Base-by-base conservation (phyloP, 2,113 vertebrate species). In the Callionymus lyra region DNA sequence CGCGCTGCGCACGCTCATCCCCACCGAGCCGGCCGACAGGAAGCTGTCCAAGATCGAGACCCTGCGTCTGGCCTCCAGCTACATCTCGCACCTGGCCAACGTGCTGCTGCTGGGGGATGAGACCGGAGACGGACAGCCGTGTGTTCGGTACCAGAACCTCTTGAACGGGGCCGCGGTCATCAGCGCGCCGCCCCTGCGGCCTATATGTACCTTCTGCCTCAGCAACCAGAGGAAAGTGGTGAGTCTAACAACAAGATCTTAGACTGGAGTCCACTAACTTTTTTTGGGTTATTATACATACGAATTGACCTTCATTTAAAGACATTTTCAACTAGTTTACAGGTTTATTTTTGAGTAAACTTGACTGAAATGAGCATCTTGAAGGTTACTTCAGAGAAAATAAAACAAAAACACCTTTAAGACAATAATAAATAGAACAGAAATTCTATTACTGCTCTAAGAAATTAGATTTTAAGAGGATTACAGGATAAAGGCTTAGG, bases 161-260 rank as follows among this genome's bases (percentile, higher is more conserved):
- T 70, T 82, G 58, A 84, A 83, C 65, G 67, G 75, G 33, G 18
- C 61, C 41, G 31, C 49, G 6, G 60, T 53, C 31, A 54, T 59
- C 41, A 70, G 68, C 44, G 43, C 70, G n/a, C 44, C 82, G 8
- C 41, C 77, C 0, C 85, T 87, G 1, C 75, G 87, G 21, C 77
- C 88, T 51, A 91, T 92, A 74, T 94, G 91, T 76, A 93, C 91
- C 12, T 94, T 94, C 81, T 93, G 91, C 65, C 87, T 93, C 40
- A 72, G 90, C 68, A 89, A 88, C 49, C 91, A 89, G 71, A 86
- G 90, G 63, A 86, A 84, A 66, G 60, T 76, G 87, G 90, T 92
- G 70, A 90, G 89, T 65, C 10, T 12, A 6, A 9, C 38, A 39
- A 2, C 16, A 39, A 39, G n/a, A n/a, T n/a, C n/a, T 16, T 16